phyloP scores from a whole-genome alignment of 2,888 invertebrate genomes.

The Ephialtes manifestator region DNA sequence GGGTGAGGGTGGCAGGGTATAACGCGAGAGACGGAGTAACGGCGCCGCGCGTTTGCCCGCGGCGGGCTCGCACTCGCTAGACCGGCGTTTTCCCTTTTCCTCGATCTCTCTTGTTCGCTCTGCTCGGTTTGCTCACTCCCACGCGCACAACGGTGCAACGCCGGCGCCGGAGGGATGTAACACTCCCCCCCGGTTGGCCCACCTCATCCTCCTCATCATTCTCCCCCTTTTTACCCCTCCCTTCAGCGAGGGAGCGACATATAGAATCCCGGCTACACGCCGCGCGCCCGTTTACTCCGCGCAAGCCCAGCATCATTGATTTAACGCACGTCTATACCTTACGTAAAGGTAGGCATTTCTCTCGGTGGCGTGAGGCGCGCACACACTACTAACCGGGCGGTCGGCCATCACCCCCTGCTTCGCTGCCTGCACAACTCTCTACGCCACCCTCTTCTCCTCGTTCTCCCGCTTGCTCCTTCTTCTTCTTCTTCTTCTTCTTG shows the following conservation, averaged over 20 bases:
- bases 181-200: background rate
- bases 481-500: conserved; percentile 17
- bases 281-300: conserved; percentile 75
- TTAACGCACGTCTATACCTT: conserved; percentile 78
- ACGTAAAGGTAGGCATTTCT: conserved; percentile 70
- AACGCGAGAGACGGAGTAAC: conserved; percentile 73
- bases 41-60: conserved; percentile 53
- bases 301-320: conserved; percentile 85
- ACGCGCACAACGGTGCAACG: conserved; percentile 49
- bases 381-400: conserved; percentile 21
- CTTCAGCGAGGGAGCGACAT: conserved; percentile 11
- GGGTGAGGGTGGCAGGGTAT: conserved; percentile 79
- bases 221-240: background rate
- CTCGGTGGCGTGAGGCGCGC: conserved; percentile 59
- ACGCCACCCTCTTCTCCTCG: background rate
- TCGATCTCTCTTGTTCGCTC: conserved; percentile 16
- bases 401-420: conserved; percentile 12
- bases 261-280: conserved; percentile 73
- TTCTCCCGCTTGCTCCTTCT: background rate
- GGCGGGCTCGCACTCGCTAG: conserved; percentile 39
- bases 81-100: conserved; percentile 55
- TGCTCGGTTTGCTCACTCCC: conserved; percentile 50
- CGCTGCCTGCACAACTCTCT: conserved; percentile 5
- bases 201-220: background rate
- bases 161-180: conserved; percentile 69